A percentile compares a stretch with the other conserved stretches of the same genome.
These are phyloP conservation scores for Cosmorhoe ocellata DNA, from an alignment of 2,888 invertebrate species.

Conservation along the genomic window DNA sequence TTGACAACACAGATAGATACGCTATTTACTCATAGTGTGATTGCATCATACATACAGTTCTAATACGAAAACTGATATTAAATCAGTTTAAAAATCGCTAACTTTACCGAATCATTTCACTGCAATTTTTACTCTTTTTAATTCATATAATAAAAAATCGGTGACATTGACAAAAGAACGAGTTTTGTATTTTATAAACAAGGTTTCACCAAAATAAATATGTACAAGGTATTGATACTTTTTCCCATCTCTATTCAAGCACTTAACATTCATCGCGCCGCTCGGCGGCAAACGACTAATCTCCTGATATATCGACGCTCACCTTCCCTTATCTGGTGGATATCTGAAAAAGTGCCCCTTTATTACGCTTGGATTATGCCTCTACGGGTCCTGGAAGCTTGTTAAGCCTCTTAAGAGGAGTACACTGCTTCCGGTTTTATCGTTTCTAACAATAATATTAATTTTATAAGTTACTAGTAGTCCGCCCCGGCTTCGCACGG, in stretches of 20 bases:
- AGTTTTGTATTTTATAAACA: not conserved
- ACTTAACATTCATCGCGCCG: slow-evolving; percentile 71
- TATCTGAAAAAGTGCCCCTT: slow-evolving; percentile 74
- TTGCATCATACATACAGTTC: too few relatives aligned
- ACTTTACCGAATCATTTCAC: too few relatives aligned
- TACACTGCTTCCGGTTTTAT: not conserved
- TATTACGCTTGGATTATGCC: slow-evolving; percentile 64
- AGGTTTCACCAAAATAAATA: not conserved
- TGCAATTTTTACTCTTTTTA: too few relatives aligned
- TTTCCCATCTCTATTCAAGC: slow-evolving; percentile 45
- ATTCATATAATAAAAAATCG: too few relatives aligned
- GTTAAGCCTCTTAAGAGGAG: slow-evolving; percentile 42
- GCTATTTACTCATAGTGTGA: too few relatives aligned
- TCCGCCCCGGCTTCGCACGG: too few relatives aligned
- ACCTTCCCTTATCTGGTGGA: slow-evolving; percentile 70
- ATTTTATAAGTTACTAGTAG: too few relatives aligned
- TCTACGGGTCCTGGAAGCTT: slow-evolving; percentile 38
- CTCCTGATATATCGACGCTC: slow-evolving; percentile 77
- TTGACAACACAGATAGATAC: too few relatives aligned
- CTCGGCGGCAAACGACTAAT: slow-evolving; percentile 74
- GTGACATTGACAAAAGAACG: too few relatives aligned
- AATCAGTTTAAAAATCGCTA: too few relatives aligned
- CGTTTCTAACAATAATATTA: not conserved
- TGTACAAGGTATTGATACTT: slow-evolving; percentile 21
- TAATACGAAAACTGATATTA: too few relatives aligned